Evolutionary conservation across 2,888 invertebrate genomes (phyloP).

Genomic region (Himalopsyche anomala): DNA sequence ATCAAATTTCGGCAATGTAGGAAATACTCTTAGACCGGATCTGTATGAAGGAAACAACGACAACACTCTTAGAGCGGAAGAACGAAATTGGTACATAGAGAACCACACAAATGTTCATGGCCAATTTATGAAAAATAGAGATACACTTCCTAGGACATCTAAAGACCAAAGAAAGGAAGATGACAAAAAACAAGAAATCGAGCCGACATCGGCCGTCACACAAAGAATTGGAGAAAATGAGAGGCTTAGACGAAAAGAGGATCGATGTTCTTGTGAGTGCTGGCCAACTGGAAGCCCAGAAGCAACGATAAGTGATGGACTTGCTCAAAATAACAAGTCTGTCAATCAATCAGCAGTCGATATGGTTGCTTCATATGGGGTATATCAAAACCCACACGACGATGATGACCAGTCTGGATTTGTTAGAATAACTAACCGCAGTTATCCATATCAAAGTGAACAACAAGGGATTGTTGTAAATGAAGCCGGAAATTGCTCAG

Average conservation of each 20-base stretch:
- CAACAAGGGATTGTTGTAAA: slow-evolving; percentile 77
- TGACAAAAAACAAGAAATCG: slow-evolving; percentile 69
- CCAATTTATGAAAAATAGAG: slow-evolving; percentile 68
- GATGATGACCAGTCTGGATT: slow-evolving; percentile 75
- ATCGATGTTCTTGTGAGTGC: slow-evolving; percentile 76
- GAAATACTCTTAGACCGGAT: slow-evolving; percentile 70
- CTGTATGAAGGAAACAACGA: slow-evolving; percentile 77
- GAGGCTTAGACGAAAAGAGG: slow-evolving; percentile 72
- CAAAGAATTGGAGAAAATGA: slow-evolving; percentile 56
- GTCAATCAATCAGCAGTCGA: slow-evolving; percentile 75
- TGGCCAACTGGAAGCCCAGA: slow-evolving; percentile 71
- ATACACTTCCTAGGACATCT: slow-evolving; percentile 73
- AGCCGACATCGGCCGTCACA: slow-evolving; percentile 53
- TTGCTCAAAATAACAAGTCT: slow-evolving; percentile 72
- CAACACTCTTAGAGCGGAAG: slow-evolving; percentile 75
- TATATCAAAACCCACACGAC: slow-evolving; percentile 74
- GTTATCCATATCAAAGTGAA: slow-evolving; percentile 70
- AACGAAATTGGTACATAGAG: slow-evolving; percentile 77
- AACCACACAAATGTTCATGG: slow-evolving; percentile 72
- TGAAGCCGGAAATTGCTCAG: slow-evolving; percentile 76
- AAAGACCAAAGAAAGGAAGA: slow-evolving; percentile 76
- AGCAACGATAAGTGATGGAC: slow-evolving; percentile 68
- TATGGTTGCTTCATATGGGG: slow-evolving; percentile 77
- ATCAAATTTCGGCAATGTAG: slow-evolving; percentile 50
- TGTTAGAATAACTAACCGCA: slow-evolving; percentile 73